Conservation (phyloP, 2,113 vertebrate species). For the Prunella fulvescens region DNA sequence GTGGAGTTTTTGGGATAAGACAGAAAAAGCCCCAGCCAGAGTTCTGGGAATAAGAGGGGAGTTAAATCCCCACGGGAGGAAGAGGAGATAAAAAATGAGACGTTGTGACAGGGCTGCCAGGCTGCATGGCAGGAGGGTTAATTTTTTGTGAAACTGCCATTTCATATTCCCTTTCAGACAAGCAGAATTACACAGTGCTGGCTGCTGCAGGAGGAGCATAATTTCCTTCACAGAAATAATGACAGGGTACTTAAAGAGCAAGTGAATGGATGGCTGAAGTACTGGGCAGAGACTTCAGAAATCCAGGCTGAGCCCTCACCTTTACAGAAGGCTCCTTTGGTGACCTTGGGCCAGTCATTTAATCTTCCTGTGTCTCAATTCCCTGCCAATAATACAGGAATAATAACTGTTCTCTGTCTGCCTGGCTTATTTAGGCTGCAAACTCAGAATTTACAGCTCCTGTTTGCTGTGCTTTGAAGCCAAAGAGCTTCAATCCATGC, state of each 20-base stretch:
- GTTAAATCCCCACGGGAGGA: background rate
- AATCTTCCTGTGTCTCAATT: background rate
- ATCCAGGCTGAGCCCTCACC: background rate
- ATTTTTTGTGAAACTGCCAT: slow-evolving; percentile 44
- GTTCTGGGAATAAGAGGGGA: background rate
- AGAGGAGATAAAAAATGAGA: background rate
- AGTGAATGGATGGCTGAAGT: slow-evolving; percentile 7
- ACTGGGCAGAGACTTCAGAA: slow-evolving; percentile 5
- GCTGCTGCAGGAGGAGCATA: slow-evolving; percentile 32
- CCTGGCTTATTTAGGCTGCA: background rate
- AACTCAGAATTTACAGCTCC: background rate
- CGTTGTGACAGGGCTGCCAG: slow-evolving; percentile 44
- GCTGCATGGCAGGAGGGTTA: slow-evolving; percentile 38
- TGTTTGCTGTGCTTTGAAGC: background rate
- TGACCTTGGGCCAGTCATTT: background rate
- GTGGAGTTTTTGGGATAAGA: background rate
- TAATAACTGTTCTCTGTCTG: background rate
- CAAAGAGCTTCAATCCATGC: background rate
- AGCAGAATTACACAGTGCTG: slow-evolving; percentile 40
- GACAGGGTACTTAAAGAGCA: slow-evolving; percentile 42
- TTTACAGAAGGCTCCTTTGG: background rate
- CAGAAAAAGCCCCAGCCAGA: background rate
- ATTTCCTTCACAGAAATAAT: slow-evolving; percentile 43
- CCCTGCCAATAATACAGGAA: background rate
- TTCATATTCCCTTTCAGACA: slow-evolving; percentile 46